Evolutionary conservation across 2,113 vertebrate species (phyloP), one percentile per base, ranked within the genome.

Genomic region (Balaeniceps rex): DNA sequence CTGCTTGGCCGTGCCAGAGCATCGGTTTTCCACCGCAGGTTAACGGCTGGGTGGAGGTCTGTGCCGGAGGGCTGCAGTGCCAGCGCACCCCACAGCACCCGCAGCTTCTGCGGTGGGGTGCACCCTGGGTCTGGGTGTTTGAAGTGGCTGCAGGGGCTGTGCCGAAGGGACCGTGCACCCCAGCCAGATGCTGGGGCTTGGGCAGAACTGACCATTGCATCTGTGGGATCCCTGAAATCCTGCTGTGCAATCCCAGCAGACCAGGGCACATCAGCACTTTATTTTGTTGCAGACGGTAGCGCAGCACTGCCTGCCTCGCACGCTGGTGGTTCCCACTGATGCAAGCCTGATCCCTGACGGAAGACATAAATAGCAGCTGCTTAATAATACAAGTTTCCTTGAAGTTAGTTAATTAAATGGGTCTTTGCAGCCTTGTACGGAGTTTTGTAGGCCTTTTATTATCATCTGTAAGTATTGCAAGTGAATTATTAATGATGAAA

Each of bases 401-500:
- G 58, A 78, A 80, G 75, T 88, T 61, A 38, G 80, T 87, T 96
- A 94, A 93, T 91, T 83, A 94, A 96, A 82, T 89, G 81, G 49
- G 87, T 85, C 68, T 93, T 93, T 76, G 83, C 81, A 82, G 92
- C 66, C 68, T 89, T 58, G 65, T 63, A 11, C 1, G 3, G 92
- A 65, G 55, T 81, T 96, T 64, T 88, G 72, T 87, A 61, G 66
- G 70, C 74, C 54, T 83, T 94, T 91, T 94, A 63, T 87, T 80
- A 33, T 61, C 80, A 63, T 94, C 91, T 93, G 9, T 69, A 82
- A 68, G 72, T 82, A 72, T 69, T 31, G 7, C 57, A n/a, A 89
- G 44, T 94, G 87, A 95, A 92, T 93, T 92, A 85, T 95, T 94
- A 71, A 94, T 85, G 83, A 80, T 58, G 81, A 87, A 94, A 92